Base-by-base conservation (phyloP, 2,113 vertebrate genomes). In the Cricetomys ansorgei region DNA sequence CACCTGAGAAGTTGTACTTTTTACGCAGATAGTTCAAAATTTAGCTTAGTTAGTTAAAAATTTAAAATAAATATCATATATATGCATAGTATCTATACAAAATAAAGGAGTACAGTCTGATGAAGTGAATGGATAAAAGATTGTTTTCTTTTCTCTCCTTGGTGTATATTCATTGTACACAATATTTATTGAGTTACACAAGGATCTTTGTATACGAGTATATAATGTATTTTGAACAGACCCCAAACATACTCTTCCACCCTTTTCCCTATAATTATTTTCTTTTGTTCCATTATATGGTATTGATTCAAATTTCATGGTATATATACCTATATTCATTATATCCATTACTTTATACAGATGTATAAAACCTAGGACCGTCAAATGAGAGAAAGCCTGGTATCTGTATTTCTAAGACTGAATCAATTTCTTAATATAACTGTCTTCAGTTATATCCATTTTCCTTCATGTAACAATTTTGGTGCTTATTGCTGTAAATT, bases 271-370 rank as follows among this genome's bases (percentile, higher is more conserved):
- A 31, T 2, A 8, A 37, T n/a, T 57, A 55, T 57, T 80, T 53
- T 53, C n/a, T 5, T 80, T 55, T 37, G 34, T n/a, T 55, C 19
- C 31, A 23, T 4, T 80, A 80, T 37, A 77, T 17, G 29, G 9
- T 21, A 62, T 13, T 64, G 27, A 62, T 65, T 48, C 17, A 34
- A 31, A 62, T 31, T 48, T 48, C 17, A n/a, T 27, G 2, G 9
- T 2, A 69, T 70, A 27, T 7, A 4, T 53, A 8, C 57, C 29
- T 31, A n/a, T n/a, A n/a, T n/a, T n/a, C n/a, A 69, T 0, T 1
- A 72, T 7, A 34, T 57, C 50, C 16, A 64, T 31, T 15, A 64
- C 45, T 83, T 45, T 65, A 43, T 19, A 2, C 50, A 10, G 31
- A 4, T 45, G 3, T 45, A 19, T 45, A 64, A 84, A 84, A 64